Evolutionary conservation across 2,888 invertebrate genomes (phyloP).

Genomic region (Nineta flava): DNA sequence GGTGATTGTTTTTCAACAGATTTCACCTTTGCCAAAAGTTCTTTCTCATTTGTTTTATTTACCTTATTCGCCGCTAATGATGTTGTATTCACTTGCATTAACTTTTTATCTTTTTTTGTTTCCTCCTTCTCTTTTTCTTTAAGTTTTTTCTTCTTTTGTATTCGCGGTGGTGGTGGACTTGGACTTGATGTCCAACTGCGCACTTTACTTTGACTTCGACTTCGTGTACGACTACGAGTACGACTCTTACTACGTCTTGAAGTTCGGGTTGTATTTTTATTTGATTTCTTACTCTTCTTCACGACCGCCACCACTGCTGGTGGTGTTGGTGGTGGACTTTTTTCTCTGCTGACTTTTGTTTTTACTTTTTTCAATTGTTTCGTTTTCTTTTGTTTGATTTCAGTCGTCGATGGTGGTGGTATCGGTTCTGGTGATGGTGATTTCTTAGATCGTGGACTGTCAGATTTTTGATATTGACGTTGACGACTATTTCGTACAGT

Average conservation of each 20-base stretch:
- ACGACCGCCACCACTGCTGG: too few relatives aligned
- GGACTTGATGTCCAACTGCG: constrained; percentile 22
- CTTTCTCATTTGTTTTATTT: constrained; percentile 20
- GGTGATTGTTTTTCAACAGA: constrained; percentile 14
- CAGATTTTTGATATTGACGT: constrained; percentile 20
- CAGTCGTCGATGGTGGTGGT: constrained; percentile 12
- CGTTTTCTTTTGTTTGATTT: constrained; percentile 21
- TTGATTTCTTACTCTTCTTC: neutral
- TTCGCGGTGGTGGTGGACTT: constrained; percentile 17
- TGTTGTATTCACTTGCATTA: neutral
- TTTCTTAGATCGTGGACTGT: constrained; percentile 19
- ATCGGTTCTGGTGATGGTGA: neutral
- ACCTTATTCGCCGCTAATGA: constrained; percentile 16
- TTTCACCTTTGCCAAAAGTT: constrained; percentile 14
- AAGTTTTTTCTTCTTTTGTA: constrained; percentile 6
- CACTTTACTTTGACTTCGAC: constrained; percentile 17
- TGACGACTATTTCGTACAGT: constrained; percentile 19
- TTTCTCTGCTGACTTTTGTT: constrained; percentile 14
- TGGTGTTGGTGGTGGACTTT: too few relatives aligned
- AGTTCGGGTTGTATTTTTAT: neutral
- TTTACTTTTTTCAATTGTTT: constrained; percentile 19
- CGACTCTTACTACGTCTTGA: constrained; percentile 12
- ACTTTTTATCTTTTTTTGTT: constrained; percentile 1
- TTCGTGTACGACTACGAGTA: constrained; percentile 14
- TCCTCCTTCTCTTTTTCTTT: constrained; percentile 1